A percentile compares a stretch with the other conserved stretches of the same genome.
Evolutionary conservation across 2,113 vertebrate genomes (phyloP).

Genomic region (Cyanoderma ruficeps): DNA sequence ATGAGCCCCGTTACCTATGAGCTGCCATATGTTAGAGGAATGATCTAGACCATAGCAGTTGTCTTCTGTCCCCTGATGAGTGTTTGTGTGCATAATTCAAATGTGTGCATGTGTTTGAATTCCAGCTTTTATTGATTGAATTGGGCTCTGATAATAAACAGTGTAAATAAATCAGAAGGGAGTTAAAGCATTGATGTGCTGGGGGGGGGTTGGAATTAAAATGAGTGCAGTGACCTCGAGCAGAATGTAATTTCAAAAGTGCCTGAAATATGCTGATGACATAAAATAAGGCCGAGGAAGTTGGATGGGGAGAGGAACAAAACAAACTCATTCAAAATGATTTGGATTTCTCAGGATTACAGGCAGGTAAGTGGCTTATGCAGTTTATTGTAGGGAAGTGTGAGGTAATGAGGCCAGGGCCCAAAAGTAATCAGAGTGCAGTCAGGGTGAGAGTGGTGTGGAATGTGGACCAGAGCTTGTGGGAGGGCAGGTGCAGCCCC

Average conservation of each 20-base stretch:
- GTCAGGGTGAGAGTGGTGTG: not conserved
- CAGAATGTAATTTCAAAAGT: not conserved
- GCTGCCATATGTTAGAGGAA: not conserved
- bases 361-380: not conserved
- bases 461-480: not conserved
- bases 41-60: not conserved
- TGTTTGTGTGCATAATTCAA: not conserved
- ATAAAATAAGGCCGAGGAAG: not conserved
- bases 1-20: not conserved
- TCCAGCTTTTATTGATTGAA: slow-evolving; percentile 15
- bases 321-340: not conserved
- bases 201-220: not conserved
- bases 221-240: not conserved
- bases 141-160: slow-evolving; percentile 19
- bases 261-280: slow-evolving; percentile 15
- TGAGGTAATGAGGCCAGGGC: not conserved
- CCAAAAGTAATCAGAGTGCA: not conserved
- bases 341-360: not conserved
- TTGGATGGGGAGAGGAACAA: not conserved
- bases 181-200: not conserved
- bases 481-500: not conserved
- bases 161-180: slow-evolving; percentile 32
- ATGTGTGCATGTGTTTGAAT: not conserved
- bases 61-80: not conserved
- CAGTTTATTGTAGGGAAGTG: not conserved